These are phyloP conservation scores for Eulemur macaco DNA, from an alignment of 2,113 vertebrate genomes.

Conservation along the genomic window DNA sequence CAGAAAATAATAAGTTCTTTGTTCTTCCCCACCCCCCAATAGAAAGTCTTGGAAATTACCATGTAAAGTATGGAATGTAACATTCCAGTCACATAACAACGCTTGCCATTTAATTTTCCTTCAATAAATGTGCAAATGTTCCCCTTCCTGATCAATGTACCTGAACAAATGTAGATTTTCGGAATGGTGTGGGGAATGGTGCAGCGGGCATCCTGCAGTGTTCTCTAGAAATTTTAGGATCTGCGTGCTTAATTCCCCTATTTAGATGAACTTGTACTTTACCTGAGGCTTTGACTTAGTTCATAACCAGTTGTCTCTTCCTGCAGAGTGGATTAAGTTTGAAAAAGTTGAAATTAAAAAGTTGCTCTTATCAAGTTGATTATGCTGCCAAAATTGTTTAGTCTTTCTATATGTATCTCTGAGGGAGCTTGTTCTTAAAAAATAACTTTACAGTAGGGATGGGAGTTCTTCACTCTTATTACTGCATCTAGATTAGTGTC, in stretches of 20 bases:
- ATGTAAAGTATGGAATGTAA: constrained; percentile 34
- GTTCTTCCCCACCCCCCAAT: background rate
- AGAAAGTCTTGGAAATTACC: constrained; percentile 47
- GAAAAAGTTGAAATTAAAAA: constrained; percentile 60
- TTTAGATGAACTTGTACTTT: constrained; percentile 40
- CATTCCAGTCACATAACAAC: constrained; percentile 49
- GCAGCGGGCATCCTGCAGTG: background rate
- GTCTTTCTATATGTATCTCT: background rate
- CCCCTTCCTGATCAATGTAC: constrained; percentile 53
- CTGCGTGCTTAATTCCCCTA: background rate
- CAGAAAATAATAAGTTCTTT: background rate
- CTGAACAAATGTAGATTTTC: constrained; percentile 58
- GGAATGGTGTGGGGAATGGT: background rate
- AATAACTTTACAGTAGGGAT: background rate
- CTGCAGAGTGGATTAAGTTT: constrained; percentile 19
- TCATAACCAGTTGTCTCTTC: background rate
- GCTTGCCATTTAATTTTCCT: constrained; percentile 59
- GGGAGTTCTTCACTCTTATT: background rate
- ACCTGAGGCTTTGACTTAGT: constrained; percentile 35
- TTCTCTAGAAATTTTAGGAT: background rate
- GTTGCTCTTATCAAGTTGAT: constrained; percentile 13
- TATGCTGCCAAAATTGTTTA: background rate
- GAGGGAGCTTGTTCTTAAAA: background rate
- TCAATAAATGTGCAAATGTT: constrained; percentile 69
- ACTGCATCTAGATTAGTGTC: background rate